phyloP scores from a whole-genome alignment of 2,113 vertebrate species.

The Oceanodroma tethys region DNA sequence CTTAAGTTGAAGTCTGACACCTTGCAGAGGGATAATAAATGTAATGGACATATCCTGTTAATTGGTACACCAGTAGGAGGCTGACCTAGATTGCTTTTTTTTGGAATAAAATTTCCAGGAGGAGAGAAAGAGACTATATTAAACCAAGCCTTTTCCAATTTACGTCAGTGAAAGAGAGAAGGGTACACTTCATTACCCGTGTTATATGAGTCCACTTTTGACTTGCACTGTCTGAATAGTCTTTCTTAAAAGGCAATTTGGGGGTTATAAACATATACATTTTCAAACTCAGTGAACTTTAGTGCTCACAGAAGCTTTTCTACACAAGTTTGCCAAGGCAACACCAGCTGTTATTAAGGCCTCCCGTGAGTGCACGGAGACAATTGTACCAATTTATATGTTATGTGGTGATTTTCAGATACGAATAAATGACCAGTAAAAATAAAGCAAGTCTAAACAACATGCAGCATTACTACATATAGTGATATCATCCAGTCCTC shows the following conservation, averaged over 20 bases:
- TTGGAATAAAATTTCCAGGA: conserved; percentile 21
- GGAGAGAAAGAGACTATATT: not conserved
- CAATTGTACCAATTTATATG: not conserved
- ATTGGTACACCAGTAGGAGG: conserved; percentile 23
- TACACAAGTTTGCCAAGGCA: not conserved
- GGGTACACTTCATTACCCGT: conserved; percentile 5
- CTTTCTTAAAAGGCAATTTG: conserved; percentile 22
- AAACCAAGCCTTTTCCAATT: conserved; percentile 19
- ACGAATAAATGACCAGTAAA: not conserved
- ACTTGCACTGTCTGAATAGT: not conserved
- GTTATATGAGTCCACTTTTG: conserved; percentile 7
- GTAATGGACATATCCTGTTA: conserved; percentile 21
- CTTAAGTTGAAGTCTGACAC: conserved; percentile 17
- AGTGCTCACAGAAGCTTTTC: conserved; percentile 1
- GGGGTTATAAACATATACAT: conserved; percentile 21
- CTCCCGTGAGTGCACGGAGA: not conserved
- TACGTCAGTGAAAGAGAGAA: not conserved
- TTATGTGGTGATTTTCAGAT: not conserved
- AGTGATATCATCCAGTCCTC: not conserved
- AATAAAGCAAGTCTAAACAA: not conserved
- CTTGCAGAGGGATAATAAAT: conserved; percentile 26
- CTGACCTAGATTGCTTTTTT: conserved; percentile 30
- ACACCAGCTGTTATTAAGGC: not conserved
- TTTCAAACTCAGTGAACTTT: conserved; percentile 26
- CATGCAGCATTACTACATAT: not conserved